Percentiles rank a stretch among this genome's conserved stretches.
phyloP scores from a whole-genome alignment of 2,797 vertebrate genomes.

The Epinephelus coioides region DNA sequence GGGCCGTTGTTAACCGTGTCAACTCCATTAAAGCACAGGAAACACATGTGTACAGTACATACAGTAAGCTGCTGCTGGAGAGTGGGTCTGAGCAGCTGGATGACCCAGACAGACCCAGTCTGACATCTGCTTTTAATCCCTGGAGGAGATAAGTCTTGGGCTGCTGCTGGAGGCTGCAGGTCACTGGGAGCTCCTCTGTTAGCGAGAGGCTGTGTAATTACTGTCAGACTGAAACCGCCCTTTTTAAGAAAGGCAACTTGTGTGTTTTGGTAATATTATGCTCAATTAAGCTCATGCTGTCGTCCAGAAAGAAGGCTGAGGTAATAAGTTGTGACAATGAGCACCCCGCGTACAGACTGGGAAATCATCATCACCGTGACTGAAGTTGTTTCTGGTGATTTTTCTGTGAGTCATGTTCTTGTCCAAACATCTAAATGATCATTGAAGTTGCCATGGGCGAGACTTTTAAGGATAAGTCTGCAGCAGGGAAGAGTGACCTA shows the following conservation, averaged over 20 bases:
- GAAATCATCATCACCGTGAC: background rate
- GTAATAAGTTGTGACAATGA: conserved; percentile 8
- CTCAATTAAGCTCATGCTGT: conserved; percentile 12
- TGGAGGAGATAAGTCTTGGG: conserved; percentile 17
- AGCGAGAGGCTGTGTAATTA: conserved; percentile 3
- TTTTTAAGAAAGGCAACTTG: background rate
- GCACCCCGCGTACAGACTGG: background rate
- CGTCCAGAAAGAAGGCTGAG: background rate
- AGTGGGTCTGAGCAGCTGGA: conserved; percentile 39
- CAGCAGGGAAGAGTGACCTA: background rate
- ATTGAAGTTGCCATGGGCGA: background rate
- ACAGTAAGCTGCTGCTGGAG: conserved; percentile 1
- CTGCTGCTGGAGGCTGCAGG: conserved; percentile 4
- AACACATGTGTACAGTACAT: background rate
- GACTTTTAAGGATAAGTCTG: background rate
- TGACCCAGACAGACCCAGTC: conserved; percentile 51
- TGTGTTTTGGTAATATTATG: conserved; percentile 20
- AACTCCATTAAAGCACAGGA: background rate
- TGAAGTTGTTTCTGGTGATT: conserved; percentile 9
- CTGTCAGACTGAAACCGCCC: conserved; percentile 5
- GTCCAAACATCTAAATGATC: background rate
- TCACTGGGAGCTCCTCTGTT: background rate
- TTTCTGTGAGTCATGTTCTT: background rate
- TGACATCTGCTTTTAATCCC: conserved; percentile 59
- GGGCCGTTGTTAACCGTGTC: background rate